Evolutionary conservation across 2,113 vertebrate species (phyloP).

Genomic region (Furnarius figulus): DNA sequence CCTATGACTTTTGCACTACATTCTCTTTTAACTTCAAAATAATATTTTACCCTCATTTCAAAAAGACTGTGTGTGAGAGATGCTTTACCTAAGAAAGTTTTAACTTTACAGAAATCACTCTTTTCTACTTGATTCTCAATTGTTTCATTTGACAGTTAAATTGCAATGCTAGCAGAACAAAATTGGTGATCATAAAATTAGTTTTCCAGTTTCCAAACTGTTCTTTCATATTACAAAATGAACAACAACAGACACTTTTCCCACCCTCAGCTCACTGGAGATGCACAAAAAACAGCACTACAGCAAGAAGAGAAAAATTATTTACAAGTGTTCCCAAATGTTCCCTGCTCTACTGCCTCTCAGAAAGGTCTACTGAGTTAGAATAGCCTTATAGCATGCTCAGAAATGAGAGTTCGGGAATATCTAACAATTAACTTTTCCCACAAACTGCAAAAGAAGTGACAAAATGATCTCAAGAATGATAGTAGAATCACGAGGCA

Average conservation of each 20-base stretch:
- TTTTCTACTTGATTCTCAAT: background rate
- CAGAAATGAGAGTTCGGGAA: background rate
- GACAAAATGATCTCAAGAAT: background rate
- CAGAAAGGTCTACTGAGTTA: background rate
- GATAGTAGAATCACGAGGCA: too few species aligned
- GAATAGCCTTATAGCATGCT: background rate
- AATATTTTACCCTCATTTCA: background rate
- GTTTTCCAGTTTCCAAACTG: background rate
- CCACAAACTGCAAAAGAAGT: background rate
- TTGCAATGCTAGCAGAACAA: background rate
- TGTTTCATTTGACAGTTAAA: constrained; percentile 22
- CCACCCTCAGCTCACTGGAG: background rate
- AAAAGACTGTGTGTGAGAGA: background rate
- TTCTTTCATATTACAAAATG: background rate
- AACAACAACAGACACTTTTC: background rate
- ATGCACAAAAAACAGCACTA: background rate
- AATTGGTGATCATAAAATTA: background rate
- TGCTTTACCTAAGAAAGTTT: background rate
- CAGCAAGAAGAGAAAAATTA: background rate
- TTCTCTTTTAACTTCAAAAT: background rate
- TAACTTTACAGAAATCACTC: background rate
- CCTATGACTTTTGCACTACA: background rate
- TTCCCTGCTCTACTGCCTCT: background rate
- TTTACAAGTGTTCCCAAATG: background rate
- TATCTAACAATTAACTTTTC: background rate